Conservation (phyloP, 2,797 vertebrate species). For the Anguilla anguilla region DNA sequence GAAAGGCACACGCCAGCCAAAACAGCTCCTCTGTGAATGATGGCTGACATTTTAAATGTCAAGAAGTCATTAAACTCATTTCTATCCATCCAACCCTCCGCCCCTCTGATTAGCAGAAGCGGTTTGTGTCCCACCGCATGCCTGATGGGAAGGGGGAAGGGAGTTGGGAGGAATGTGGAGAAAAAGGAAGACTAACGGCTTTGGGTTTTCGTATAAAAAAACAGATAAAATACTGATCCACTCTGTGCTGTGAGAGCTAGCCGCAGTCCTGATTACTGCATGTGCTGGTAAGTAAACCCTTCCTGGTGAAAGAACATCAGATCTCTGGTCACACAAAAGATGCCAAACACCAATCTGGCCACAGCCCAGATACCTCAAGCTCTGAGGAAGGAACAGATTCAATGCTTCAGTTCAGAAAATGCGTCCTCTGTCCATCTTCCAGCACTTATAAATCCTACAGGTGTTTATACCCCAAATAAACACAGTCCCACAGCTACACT, state of each 20-base stretch:
- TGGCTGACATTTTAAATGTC: not conserved
- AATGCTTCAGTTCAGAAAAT: not conserved
- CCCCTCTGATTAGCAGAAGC: not conserved
- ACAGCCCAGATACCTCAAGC: not conserved
- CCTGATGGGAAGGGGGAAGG: not conserved
- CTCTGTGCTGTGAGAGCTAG: not conserved
- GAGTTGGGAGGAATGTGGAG: not conserved
- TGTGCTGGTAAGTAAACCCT: not conserved
- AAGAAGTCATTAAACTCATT: constrained; percentile 5
- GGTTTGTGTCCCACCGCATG: not conserved
- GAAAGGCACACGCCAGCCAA: not conserved
- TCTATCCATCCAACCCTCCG: not conserved
- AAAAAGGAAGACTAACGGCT: not conserved
- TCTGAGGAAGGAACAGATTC: not conserved
- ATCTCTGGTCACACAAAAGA: not conserved
- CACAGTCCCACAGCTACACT: no score
- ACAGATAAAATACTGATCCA: not conserved
- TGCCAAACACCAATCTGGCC: not conserved
- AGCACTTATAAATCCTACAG: no score
- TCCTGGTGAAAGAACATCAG: not conserved
- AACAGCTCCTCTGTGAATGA: not conserved
- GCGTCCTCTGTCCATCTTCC: not conserved
- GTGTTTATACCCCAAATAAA: no score
- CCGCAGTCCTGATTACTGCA: not conserved
- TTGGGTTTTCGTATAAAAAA: not conserved